Conservation (phyloP, 2,113 vertebrate species). For the Stomatorhinus ivindoensis region DNA sequence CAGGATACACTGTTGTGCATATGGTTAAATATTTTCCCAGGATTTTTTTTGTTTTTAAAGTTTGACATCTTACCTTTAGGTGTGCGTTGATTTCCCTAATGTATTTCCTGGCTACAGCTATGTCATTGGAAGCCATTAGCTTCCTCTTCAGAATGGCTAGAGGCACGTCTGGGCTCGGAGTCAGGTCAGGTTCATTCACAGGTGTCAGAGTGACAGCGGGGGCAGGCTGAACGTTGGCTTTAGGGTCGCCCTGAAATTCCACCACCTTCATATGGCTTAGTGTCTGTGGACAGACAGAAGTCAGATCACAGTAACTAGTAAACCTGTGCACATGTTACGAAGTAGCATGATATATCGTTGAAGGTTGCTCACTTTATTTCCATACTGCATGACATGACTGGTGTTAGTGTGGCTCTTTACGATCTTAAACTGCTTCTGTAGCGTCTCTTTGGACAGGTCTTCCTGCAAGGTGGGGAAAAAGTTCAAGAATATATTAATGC, state of each 20-base stretch:
- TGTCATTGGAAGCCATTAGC: slow-evolving; percentile 74
- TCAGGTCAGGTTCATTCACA: slow-evolving; percentile 62
- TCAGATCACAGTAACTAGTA: background rate
- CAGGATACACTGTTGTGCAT: background rate
- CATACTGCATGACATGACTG: slow-evolving; percentile 94
- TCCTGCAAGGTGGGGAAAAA: slow-evolving; percentile 59
- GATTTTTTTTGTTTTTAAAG: background rate
- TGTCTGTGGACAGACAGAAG: slow-evolving; percentile 56
- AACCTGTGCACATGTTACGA: background rate
- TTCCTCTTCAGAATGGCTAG: slow-evolving; percentile 85
- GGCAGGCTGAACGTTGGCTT: slow-evolving; percentile 38
- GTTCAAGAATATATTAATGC: background rate
- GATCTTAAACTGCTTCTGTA: slow-evolving; percentile 81
- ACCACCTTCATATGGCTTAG: slow-evolving; percentile 81
- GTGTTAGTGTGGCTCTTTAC: slow-evolving; percentile 86
- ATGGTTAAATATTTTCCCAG: background rate
- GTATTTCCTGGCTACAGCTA: slow-evolving; percentile 48
- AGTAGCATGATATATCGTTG: background rate
- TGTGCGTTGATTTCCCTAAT: slow-evolving; percentile 63
- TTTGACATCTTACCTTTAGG: slow-evolving; percentile 60
- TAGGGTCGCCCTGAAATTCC: slow-evolving; percentile 74
- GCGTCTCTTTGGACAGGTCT: slow-evolving; percentile 78
- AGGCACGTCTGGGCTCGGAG: slow-evolving; percentile 81
- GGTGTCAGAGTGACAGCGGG: slow-evolving; percentile 52
- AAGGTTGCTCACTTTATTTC: slow-evolving; percentile 74